Conservation (phyloP, 1,140 invertebrate species). For the Odontomachus brunneus region DNA sequence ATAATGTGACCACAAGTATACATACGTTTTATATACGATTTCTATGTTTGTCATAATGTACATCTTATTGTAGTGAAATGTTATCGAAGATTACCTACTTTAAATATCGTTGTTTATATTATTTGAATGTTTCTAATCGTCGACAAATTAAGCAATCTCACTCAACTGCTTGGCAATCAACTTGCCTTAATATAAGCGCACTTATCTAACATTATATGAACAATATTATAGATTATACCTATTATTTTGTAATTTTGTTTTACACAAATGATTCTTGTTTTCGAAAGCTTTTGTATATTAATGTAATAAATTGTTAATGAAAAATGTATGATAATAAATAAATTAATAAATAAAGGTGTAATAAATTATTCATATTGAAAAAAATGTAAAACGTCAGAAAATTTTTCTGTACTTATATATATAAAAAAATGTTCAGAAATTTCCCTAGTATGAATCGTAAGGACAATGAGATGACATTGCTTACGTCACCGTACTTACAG, state of each 20-base stretch:
- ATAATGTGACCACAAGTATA: background rate
- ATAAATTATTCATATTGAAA: too few relatives aligned
- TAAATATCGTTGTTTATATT: background rate
- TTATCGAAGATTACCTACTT: background rate
- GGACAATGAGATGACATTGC: slow-evolving; percentile 33
- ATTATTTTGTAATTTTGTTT: background rate
- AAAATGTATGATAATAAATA: background rate
- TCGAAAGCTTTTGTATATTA: background rate
- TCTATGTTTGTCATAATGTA: too few relatives aligned
- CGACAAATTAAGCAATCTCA: slow-evolving; percentile 13
- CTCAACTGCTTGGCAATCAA: slow-evolving; percentile 8
- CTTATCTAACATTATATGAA: background rate
- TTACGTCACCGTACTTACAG: slow-evolving; percentile 88
- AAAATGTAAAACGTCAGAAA: too few relatives aligned
- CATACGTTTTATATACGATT: too few relatives aligned
- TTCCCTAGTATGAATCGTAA: slow-evolving; percentile 8
- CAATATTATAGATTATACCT: background rate
- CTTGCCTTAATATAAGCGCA: slow-evolving; percentile 2
- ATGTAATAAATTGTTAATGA: slow-evolving; percentile 14
- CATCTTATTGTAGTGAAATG: too few relatives aligned
- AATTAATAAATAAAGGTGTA: too few relatives aligned
- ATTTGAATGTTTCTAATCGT: slow-evolving; percentile 14
- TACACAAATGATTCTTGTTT: slow-evolving; percentile 1
- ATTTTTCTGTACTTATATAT: slow-evolving; percentile 29
- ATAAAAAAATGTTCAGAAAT: slow-evolving; percentile 12